Base-by-base conservation (phyloP, 2,797 vertebrate species). In the Sebastes glaucus region DNA sequence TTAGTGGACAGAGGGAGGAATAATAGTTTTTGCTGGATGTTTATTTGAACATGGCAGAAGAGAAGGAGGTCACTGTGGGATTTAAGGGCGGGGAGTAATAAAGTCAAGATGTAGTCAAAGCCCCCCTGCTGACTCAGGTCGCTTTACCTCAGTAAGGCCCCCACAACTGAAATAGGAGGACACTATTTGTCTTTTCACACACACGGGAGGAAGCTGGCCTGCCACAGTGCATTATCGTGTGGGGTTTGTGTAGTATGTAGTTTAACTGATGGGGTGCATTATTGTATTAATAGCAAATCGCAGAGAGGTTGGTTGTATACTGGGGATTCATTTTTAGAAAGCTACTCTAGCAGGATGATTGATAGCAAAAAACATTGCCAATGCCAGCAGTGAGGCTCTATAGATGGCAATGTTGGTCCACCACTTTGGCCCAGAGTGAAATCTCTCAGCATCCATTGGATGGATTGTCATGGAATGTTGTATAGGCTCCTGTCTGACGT, bases 71-170 rank as follows among this genome's bases (percentile, higher is more conserved):
- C 94, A 89, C 88, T 65, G 88, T 88, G 76, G 83, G 91, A 92
- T 88, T 94, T 81, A 86, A 80, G 87, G 88, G 87, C 60, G 59
- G 81, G 71, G 86, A 75, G 83, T 94, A 96, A 95, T 95, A 91
- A 91, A 93, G 85, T 88, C 93, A 95, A 94, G 94, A 92, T 95
- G 94, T 89, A 83, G 90, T 89, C 80, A 92, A 93, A 93, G 88
- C 78, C 82, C 89, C 90, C 94, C 93, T 71, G 76, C 91, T 87
- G 89, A 83, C 52, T 83, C 25, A 57, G 88, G 82, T 91, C 87
- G 78, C 78, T 87, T 85, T 83, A 80, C 76, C 82, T 81, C 62
- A 57, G 67, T 23, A 64, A 85, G 78, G 63, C 80, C 82, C 80
- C 84, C 28, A 63, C 81, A 88, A 80, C 64, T 90, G 85, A 90